phyloP scores from a whole-genome alignment of 2,888 invertebrate species.

The Lacanobia oleracea region DNA sequence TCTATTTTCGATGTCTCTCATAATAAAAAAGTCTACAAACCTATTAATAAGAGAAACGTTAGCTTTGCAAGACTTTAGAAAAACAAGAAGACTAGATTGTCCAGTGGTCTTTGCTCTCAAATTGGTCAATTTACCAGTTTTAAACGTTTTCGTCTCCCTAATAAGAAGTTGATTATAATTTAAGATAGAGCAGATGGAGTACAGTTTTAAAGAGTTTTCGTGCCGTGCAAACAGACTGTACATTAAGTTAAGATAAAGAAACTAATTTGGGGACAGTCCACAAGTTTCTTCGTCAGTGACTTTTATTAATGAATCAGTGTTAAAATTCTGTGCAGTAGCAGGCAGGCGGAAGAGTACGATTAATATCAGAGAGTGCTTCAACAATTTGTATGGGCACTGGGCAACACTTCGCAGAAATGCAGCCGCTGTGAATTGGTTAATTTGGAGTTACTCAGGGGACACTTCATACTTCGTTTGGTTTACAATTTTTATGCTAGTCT shows the following conservation, averaged over 20 bases:
- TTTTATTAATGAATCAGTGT: constrained; percentile 77
- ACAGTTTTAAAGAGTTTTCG: constrained; percentile 55
- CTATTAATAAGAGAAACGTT: background rate
- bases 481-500: background rate
- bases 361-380: constrained; percentile 67
- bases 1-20: background rate
- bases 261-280: constrained; percentile 58
- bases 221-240: constrained; percentile 57
- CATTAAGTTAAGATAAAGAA: constrained; percentile 61
- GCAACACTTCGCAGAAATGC: constrained; percentile 40
- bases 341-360: constrained; percentile 71
- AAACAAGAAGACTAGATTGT: constrained; percentile 7
- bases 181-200: constrained; percentile 48
- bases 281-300: constrained; percentile 66
- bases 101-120: constrained; percentile 20
- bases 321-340: constrained; percentile 72
- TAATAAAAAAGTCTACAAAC: background rate
- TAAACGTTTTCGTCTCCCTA: constrained; percentile 37
- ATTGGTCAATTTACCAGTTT: constrained; percentile 35
- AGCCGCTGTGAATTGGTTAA: constrained; percentile 25
- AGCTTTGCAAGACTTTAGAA: background rate
- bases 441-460: constrained; percentile 6
- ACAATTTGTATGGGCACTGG: constrained; percentile 63
- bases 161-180: constrained; percentile 62
- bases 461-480: background rate